Base-by-base conservation (phyloP, 2,888 invertebrate genomes). In the Ormyrus labotus region DNA sequence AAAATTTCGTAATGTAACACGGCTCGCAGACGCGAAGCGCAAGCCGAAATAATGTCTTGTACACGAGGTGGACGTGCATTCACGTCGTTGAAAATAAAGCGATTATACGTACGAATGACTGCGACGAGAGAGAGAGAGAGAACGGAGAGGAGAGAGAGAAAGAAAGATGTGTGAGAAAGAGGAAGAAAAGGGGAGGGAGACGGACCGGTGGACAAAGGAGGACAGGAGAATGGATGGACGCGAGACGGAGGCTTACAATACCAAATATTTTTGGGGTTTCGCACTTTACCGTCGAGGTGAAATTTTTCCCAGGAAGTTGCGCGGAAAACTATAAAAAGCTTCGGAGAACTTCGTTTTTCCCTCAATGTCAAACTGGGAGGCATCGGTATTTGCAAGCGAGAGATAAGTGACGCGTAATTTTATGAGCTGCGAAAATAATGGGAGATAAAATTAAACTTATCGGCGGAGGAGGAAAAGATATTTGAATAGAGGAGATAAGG, bases 121-220 rank as follows among this genome's bases (percentile, higher is more conserved):
- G 11, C 9, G 34, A 10, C 6, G 60, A 48, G 50, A 48, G 57
- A 57, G 9, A 13, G 13, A 13, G 13, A 13, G n/a, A n/a, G n/a
- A 64, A 48, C n/a, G 45, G 19, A 47, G 7, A 63, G 34, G 13
- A 13, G 13, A 13, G 19, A 19, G 53, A n/a, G 50, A 58, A 51
- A 79, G 69, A 82, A 81, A 77, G 84, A 83, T 11, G 67, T 19
- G 48, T n/a, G 50, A 64, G n/a, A 5, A 68, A 73, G 58, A 60
- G 53, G 53, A 34, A 55, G 9, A 55, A 53, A n/a, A 13, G 34
- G 48, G 1, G 34, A 57, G 58, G 19, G 50, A 50, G 55, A 77
- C 57, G 45, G 68, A n/a, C 45, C 19, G 70, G 13, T n/a, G 57
- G 50, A 55, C 60, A 71, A 63, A 77, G 13, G 68, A 13, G 68